A percentile compares a stretch with the other conserved stretches of the same genome.
phyloP scores from a whole-genome alignment of 2,113 vertebrate species.

The Parus major region DNA sequence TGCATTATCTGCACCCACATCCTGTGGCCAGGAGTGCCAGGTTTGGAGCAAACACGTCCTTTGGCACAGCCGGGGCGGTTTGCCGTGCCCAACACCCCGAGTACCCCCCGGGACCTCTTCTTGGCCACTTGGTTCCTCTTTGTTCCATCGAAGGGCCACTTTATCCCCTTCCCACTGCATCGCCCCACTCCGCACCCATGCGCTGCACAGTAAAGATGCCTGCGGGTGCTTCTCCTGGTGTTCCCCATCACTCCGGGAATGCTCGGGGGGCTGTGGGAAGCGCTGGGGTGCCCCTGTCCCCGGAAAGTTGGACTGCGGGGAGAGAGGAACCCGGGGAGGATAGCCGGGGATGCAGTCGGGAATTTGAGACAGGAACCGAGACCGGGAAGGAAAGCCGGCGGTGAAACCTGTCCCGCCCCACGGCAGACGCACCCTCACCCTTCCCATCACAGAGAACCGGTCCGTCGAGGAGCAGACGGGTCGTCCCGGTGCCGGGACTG shows the following conservation, averaged over 20 bases:
- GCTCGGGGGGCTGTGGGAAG: too few relatives aligned
- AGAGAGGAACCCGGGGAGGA: not conserved
- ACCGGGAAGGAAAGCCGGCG: not conserved
- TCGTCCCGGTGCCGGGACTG: not conserved
- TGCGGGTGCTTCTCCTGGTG: not conserved
- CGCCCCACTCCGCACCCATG: fast-evolving
- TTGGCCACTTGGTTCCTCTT: not conserved
- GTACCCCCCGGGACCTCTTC: fast-evolving
- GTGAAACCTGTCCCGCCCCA: not conserved
- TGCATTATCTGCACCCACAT: not conserved
- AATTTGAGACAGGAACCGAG: not conserved
- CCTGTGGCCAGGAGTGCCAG: not conserved
- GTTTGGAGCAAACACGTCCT: not conserved
- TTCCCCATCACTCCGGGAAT: not conserved
- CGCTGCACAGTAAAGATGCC: not conserved
- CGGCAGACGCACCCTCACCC: not conserved
- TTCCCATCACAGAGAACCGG: not conserved
- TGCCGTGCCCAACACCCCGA: not conserved
- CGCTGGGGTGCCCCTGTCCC: not conserved
- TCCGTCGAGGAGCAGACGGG: not conserved
- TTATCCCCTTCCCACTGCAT: not conserved
- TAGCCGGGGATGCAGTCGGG: not conserved
- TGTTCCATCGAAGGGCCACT: not conserved
- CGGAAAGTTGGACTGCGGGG: fast-evolving
- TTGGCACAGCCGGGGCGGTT: fast-evolving